Evolutionary conservation across 2,797 vertebrate genomes (phyloP), one percentile per base, ranked within the genome.

Genomic region (Gymnothorax javanicus): DNA sequence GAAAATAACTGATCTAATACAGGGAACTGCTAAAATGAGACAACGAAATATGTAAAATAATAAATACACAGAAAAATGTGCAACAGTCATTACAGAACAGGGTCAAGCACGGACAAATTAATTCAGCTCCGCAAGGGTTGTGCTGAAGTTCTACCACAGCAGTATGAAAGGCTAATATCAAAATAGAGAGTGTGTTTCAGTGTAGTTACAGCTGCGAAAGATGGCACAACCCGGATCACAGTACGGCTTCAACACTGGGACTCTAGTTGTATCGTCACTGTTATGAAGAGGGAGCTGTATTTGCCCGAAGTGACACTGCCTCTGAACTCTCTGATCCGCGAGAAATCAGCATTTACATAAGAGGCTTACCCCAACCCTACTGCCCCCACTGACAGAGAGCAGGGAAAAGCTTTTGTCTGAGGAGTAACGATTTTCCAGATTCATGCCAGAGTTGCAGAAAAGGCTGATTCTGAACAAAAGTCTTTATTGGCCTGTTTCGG

Each of bases 271-370:
- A 7, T 15, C 71, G 25, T 83, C 52, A 59, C 64, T 64, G 17
- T 12, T 27, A 23, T 12, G 62, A 27, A 8, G 60, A 25, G 23
- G 8, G 56, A 59, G 33, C 84, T 64, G 20, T 27, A 59, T 69
- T 87, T 62, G 67, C 60, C 62, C 52, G 8, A 17, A 84, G 85
- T 50, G 69, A 43, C 69, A 33, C 86, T 71, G 86, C 62, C 52
- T 33, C 15, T n/a, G 12, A 54, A 67, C 84, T 20, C 50, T 25
- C 50, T 73, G 62, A 52, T 50, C 54, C 25, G 60, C 77, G 2
- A 13, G 20, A 75, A 86, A 86, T 82, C 77, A 56, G 52, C 81
- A 71, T 83, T 86, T 69, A 83, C 81, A 71, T 86, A 83, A 86
- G 62, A 71, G 81, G 86, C 86, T 86, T 86, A 86, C 57, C 52